phyloP scores from a whole-genome alignment of 2,113 vertebrate species.

The Stegastes partitus region DNA sequence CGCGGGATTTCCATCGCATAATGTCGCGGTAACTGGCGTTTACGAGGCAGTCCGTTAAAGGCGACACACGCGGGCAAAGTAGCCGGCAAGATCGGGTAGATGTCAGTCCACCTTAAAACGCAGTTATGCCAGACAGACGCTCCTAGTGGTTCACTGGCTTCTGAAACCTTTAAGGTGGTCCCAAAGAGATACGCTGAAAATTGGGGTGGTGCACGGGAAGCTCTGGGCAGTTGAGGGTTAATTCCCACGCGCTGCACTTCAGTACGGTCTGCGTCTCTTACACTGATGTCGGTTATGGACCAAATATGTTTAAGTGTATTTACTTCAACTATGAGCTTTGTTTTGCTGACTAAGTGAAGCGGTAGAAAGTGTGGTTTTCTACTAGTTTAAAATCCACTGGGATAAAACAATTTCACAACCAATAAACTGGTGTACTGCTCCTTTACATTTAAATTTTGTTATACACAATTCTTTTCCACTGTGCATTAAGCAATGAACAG shows the following conservation, averaged over 20 bases:
- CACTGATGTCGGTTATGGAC: slow-evolving; percentile 14
- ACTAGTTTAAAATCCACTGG: too few species aligned
- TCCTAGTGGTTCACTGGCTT: slow-evolving; percentile 68
- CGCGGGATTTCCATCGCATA: slow-evolving; percentile 75
- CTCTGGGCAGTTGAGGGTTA: slow-evolving; percentile 65
- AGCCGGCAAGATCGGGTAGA: slow-evolving; percentile 12
- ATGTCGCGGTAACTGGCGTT: slow-evolving; percentile 76
- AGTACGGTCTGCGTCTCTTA: slow-evolving; percentile 9
- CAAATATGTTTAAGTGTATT: neutral
- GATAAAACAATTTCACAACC: too few species aligned
- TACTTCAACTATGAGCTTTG: too few species aligned
- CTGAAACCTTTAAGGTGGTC: slow-evolving; percentile 78
- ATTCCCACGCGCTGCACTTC: slow-evolving; percentile 65
- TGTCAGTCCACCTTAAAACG: slow-evolving; percentile 77
- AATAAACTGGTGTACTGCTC: too few species aligned
- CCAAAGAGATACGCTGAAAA: slow-evolving; percentile 31
- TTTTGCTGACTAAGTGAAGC: too few species aligned
- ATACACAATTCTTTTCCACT: too few species aligned
- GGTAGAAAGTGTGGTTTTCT: too few species aligned
- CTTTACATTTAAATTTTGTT: too few species aligned
- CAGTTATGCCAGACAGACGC: slow-evolving; percentile 41
- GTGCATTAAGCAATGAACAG: too few species aligned
- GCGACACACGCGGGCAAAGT: slow-evolving; percentile 53
- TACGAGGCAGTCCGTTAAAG: slow-evolving; percentile 84
- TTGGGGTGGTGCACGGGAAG: neutral